Conservation (phyloP, 2,888 invertebrate species). For the Exephanes ischioxanthus region DNA sequence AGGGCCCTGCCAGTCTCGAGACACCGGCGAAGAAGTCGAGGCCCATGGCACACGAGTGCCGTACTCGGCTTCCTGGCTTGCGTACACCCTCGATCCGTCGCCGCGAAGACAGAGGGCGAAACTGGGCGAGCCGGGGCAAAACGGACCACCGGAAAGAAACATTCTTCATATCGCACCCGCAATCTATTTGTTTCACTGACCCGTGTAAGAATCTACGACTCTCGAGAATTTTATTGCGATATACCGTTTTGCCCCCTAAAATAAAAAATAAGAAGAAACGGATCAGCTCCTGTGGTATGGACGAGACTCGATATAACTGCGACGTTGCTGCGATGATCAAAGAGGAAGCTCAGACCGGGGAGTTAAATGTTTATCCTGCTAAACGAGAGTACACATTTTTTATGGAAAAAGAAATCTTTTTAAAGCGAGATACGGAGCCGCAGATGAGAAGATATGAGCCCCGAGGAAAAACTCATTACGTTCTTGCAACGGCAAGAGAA, state of each 20-base stretch:
- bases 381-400: not conserved
- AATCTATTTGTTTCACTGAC: no score
- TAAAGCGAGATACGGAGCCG: not conserved
- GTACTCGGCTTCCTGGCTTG: conserved; percentile 34
- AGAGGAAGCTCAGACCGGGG: not conserved
- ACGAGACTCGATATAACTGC: not conserved
- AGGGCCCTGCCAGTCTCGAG: conserved; percentile 71
- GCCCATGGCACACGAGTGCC: conserved; percentile 32
- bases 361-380: not conserved
- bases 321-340: not conserved
- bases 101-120: not conserved
- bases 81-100: conserved; percentile 20
- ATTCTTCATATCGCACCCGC: no score
- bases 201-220: no score
- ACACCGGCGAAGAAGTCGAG: conserved; percentile 49
- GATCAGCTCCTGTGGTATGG: not conserved
- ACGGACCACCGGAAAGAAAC: not conserved
- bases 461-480: not conserved
- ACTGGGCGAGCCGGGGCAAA: not conserved
- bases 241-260: no score
- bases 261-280: not conserved
- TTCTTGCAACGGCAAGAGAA: not conserved
- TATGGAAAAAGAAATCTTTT: not conserved
- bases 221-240: no score
- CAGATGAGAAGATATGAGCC: not conserved